Evolutionary conservation across 2,888 invertebrate genomes (phyloP).

Genomic region (Volucella zonaria): DNA sequence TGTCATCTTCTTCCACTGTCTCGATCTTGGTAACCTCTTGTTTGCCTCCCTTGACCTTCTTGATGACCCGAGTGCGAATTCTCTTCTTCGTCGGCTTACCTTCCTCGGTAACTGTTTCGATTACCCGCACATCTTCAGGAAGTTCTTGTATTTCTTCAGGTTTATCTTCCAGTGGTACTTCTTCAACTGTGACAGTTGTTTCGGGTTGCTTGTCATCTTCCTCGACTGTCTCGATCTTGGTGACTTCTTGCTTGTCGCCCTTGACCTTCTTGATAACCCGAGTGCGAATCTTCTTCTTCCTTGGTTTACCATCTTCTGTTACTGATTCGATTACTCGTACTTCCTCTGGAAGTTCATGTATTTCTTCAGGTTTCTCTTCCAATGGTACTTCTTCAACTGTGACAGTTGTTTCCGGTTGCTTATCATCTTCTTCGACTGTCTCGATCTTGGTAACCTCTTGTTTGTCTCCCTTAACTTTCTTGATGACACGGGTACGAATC

Average conservation of each 20-base stretch:
- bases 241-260: slow-evolving; percentile 56
- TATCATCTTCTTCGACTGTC: too few relatives aligned
- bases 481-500: slow-evolving; percentile 47
- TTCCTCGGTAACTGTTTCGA: slow-evolving; percentile 21
- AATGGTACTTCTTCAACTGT: too few relatives aligned
- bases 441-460: too few relatives aligned
- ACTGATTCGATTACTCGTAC: too few relatives aligned
- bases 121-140: slow-evolving; percentile 21
- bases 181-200: slow-evolving; percentile 37
- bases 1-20: slow-evolving; percentile 38
- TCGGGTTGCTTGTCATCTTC: slow-evolving; percentile 53
- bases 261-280: too few relatives aligned
- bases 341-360: too few relatives aligned
- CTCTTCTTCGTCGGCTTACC: slow-evolving; percentile 35
- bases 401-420: too few relatives aligned
- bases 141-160: slow-evolving; percentile 25
- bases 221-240: slow-evolving; percentile 54
- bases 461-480: too few relatives aligned
- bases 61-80: slow-evolving; percentile 28
- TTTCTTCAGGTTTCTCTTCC: too few relatives aligned
- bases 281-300: too few relatives aligned
- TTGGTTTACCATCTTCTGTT: too few relatives aligned
- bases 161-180: slow-evolving; percentile 24
- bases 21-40: slow-evolving; percentile 45
- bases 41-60: slow-evolving; percentile 33